Evolutionary conservation across 1,140 invertebrate genomes (phyloP).

Genomic region (Belonocnema kinseyi): DNA sequence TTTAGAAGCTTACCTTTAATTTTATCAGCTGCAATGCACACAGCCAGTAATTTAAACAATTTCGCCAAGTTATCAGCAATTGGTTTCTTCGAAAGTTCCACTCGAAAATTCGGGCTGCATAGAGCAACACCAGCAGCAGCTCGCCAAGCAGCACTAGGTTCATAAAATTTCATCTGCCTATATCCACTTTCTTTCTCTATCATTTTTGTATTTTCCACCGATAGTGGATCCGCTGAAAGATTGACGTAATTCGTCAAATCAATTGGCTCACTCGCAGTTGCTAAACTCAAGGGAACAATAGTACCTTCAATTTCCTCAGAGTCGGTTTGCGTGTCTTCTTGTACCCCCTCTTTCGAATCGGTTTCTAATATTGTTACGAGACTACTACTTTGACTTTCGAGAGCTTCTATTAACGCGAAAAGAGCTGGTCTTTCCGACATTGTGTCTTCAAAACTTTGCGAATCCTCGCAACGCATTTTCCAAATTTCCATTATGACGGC

Average conservation of each 20-base stretch:
- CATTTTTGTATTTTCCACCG: background rate
- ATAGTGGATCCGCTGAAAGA: background rate
- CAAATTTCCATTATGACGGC: slow-evolving; percentile 79
- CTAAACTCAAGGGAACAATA: background rate
- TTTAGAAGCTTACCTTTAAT: slow-evolving; percentile 59
- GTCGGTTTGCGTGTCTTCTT: background rate
- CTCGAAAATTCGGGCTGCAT: slow-evolving; percentile 77
- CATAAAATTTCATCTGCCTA: slow-evolving; percentile 60
- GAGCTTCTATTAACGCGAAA: slow-evolving; percentile 75
- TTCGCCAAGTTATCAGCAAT: slow-evolving; percentile 53
- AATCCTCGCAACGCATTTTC: slow-evolving; percentile 67
- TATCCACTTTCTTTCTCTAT: slow-evolving; percentile 15
- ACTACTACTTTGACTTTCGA: slow-evolving; percentile 50
- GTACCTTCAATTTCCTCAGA: background rate
- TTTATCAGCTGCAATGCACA: slow-evolving; percentile 61
- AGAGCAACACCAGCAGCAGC: slow-evolving; percentile 77
- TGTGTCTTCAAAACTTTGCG: slow-evolving; percentile 43
- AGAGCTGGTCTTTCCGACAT: slow-evolving; percentile 67
- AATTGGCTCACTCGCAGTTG: background rate
- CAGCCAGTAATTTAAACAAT: slow-evolving; percentile 62
- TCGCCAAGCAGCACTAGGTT: slow-evolving; percentile 75
- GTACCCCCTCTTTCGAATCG: background rate
- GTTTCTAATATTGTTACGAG: background rate
- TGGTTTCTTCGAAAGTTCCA: slow-evolving; percentile 67
- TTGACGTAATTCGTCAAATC: background rate